Percentiles rank a stretch among this genome's conserved stretches.
Conservation (phyloP, 2,888 invertebrate species). For the Drosophila macrothrix region DNA sequence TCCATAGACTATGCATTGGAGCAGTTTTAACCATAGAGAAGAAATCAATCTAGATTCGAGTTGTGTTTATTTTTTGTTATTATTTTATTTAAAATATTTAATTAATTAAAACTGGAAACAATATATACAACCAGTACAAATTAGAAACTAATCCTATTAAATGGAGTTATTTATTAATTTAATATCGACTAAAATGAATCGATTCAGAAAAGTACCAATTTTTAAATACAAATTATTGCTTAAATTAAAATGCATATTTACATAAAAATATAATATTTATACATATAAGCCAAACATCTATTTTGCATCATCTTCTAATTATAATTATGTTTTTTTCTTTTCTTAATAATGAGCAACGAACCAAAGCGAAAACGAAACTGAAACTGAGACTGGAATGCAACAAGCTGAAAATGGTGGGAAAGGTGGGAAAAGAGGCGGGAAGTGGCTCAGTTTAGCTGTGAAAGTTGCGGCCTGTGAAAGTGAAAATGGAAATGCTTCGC, state of each 20-base stretch:
- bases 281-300: neutral
- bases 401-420: slow-evolving; percentile 27
- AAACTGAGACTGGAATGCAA: slow-evolving; percentile 61
- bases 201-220: neutral
- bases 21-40: neutral
- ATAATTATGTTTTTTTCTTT: neutral
- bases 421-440: slow-evolving; percentile 25
- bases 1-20: neutral
- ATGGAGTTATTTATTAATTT: neutral
- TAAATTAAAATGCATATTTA: neutral
- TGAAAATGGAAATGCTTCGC: slow-evolving; percentile 63
- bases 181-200: neutral
- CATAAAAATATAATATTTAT: neutral
- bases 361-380: slow-evolving; percentile 47
- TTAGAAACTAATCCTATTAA: neutral
- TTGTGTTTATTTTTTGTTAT: neutral
- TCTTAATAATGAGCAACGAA: neutral
- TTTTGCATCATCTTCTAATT: slow-evolving; percentile 5
- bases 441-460: slow-evolving; percentile 36
- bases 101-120: neutral
- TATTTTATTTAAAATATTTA: neutral
- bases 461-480: slow-evolving; percentile 63
- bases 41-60: neutral
- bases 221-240: neutral
- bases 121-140: neutral